Conservation (phyloP, 2,113 vertebrate species). For the Charadrius vociferus region DNA sequence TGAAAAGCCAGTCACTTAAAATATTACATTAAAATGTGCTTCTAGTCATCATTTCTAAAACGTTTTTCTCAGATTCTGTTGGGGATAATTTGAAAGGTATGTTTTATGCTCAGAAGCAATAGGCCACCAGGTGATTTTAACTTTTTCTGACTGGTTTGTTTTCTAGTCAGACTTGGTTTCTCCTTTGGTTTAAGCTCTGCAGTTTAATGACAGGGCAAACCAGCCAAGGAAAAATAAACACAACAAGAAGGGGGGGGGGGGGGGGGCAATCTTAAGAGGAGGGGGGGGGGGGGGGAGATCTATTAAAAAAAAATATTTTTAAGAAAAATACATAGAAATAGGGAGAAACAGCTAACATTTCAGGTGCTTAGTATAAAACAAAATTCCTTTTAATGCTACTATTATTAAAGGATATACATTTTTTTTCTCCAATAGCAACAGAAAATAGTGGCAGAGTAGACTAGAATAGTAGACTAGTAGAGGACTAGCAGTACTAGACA, state of each 20-base stretch:
- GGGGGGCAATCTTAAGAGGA: too few relatives aligned
- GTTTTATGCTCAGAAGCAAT: background rate
- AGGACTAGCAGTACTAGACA: background rate
- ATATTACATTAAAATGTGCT: slow-evolving; percentile 10
- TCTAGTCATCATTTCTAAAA: slow-evolving; percentile 32
- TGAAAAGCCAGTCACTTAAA: slow-evolving; percentile 41
- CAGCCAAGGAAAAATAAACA: background rate
- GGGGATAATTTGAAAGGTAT: background rate
- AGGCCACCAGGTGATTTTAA: background rate
- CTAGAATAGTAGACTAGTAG: background rate
- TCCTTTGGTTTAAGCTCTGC: background rate
- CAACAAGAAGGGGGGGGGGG: background rate
- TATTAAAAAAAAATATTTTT: background rate
- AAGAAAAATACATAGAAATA: background rate
- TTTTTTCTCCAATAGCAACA: background rate
- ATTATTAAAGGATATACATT: background rate
- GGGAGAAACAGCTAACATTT: background rate
- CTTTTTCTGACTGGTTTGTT: background rate
- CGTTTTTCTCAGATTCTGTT: background rate
- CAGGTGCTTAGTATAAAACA: background rate
- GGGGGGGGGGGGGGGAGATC: too few relatives aligned
- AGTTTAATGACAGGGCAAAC: background rate
- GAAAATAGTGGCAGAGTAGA: background rate
- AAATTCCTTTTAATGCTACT: background rate
- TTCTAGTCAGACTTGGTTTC: background rate